Conservation (phyloP, 1,140 invertebrate species). For the Neodiprion pinetum region DNA sequence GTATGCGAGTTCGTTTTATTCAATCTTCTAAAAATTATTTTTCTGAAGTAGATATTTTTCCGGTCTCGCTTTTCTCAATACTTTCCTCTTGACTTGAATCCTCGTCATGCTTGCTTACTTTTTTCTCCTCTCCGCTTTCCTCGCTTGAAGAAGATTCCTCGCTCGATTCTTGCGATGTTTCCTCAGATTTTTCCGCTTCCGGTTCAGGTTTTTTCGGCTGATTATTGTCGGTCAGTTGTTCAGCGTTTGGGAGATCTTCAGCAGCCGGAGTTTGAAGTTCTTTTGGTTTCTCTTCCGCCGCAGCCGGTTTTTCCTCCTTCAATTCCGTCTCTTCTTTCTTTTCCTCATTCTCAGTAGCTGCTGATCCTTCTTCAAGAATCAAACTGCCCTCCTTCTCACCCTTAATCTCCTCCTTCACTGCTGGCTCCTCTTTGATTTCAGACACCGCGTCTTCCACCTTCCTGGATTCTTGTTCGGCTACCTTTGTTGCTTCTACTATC, state of each 20-base stretch:
- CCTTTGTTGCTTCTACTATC: no score
- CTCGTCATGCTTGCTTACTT: conserved; percentile 17
- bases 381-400: background rate
- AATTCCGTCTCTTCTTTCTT: conserved; percentile 6
- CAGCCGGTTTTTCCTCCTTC: conserved; percentile 26
- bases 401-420: background rate
- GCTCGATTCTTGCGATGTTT: conserved; percentile 29
- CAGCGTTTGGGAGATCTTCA: conserved; percentile 29
- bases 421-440: background rate
- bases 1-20: background rate
- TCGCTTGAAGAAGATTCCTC: conserved; percentile 32
- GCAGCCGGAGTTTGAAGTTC: conserved; percentile 45
- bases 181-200: conserved; percentile 26
- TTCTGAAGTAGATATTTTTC: no score
- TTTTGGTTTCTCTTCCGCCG: conserved; percentile 24
- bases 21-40: no score
- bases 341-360: background rate
- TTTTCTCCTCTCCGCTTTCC: conserved; percentile 37
- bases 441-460: background rate
- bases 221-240: conserved; percentile 2
- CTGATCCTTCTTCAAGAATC: background rate
- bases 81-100: conserved; percentile 23
- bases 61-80: background rate
- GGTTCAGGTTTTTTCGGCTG: background rate
- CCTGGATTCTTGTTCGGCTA: background rate